phyloP scores from a whole-genome alignment of 2,797 vertebrate species.

The Manis javanica region DNA sequence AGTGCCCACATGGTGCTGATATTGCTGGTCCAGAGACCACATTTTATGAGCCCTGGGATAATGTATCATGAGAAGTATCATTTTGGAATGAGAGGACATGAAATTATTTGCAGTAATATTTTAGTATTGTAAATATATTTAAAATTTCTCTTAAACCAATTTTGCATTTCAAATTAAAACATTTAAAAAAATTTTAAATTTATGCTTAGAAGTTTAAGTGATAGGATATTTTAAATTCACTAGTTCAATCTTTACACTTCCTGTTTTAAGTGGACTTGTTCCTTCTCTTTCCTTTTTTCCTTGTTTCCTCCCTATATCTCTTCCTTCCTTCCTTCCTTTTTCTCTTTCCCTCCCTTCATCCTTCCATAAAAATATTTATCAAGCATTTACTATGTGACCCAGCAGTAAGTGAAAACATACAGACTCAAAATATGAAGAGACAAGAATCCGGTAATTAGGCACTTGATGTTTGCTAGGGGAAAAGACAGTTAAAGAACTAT shows the following conservation, averaged over 20 bases:
- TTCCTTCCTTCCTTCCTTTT: neutral
- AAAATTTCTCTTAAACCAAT: neutral
- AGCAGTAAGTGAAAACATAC: neutral
- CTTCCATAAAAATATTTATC: neutral
- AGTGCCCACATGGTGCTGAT: neutral
- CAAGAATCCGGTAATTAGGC: neutral
- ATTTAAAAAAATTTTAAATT: neutral
- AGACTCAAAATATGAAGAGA: neutral
- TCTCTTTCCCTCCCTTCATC: neutral
- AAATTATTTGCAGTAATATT: neutral
- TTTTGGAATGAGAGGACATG: neutral
- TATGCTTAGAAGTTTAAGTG: slow-evolving; percentile 27
- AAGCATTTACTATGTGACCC: neutral
- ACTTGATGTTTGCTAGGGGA: neutral
- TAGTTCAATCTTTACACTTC: neutral
- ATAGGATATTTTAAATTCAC: slow-evolving; percentile 17
- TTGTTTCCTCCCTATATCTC: no score
- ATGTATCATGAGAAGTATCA: neutral
- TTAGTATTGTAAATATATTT: neutral
- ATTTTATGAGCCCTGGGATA: neutral
- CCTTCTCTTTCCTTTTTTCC: neutral
- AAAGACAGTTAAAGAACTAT: neutral
- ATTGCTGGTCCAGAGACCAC: neutral
- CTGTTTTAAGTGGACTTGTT: neutral
- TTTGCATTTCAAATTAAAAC: slow-evolving; percentile 20